Percentiles rank a stretch among this genome's conserved stretches.
Conservation (phyloP, 2,113 vertebrate genomes). For the Ophiodon elongatus region DNA sequence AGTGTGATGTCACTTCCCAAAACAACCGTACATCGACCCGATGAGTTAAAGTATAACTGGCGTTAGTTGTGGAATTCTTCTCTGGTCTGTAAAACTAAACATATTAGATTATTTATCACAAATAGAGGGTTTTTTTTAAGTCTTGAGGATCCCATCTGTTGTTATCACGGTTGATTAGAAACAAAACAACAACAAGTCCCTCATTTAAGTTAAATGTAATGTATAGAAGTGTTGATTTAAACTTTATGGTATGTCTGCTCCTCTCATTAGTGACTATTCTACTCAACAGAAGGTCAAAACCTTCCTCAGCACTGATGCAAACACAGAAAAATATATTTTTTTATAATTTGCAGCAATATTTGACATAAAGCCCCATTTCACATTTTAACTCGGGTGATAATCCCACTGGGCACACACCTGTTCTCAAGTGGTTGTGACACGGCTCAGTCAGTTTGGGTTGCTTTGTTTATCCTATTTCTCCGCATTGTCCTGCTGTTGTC, state of each 20-base stretch:
- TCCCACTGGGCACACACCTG: background rate
- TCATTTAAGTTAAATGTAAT: background rate
- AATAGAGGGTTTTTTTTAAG: background rate
- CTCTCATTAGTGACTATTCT: background rate
- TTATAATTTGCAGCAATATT: background rate
- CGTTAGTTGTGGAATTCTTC: too few relatives aligned
- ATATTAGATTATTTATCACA: background rate
- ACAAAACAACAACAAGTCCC: background rate
- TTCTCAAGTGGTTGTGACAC: background rate
- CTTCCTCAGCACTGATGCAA: too few relatives aligned
- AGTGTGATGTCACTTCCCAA: background rate
- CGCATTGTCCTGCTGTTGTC: background rate
- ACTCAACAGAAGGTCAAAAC: too few relatives aligned
- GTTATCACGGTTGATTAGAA: too few relatives aligned
- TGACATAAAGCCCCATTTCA: background rate
- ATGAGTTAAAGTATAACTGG: background rate
- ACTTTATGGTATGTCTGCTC: background rate
- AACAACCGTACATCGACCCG: background rate
- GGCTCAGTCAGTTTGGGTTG: too few relatives aligned
- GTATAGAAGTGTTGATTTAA: background rate
- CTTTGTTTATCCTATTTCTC: background rate
- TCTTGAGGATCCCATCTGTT: background rate
- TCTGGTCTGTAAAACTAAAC: background rate
- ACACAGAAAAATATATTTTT: too few relatives aligned
- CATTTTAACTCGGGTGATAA: background rate